phyloP scores from a whole-genome alignment of 1,140 invertebrate species.

The Drosophila eugracilis region DNA sequence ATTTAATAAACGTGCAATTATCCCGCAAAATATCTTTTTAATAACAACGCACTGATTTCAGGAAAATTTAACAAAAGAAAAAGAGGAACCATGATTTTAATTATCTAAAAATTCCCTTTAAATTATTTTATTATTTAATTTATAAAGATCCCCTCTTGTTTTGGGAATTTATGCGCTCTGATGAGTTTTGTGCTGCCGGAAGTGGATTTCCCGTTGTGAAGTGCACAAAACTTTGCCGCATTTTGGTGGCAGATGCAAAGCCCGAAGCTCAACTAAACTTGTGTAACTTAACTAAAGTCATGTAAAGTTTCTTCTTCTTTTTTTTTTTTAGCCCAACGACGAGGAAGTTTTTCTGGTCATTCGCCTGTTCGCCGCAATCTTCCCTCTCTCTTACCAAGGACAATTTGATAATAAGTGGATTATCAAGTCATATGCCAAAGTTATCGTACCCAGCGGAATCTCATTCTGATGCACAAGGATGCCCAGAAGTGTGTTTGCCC shows the following conservation, averaged over 20 bases:
- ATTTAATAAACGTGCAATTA: too few relatives aligned
- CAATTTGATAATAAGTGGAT: constrained; percentile 38
- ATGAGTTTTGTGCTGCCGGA: constrained; percentile 8
- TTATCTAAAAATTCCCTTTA: too few relatives aligned
- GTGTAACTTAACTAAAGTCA: background rate
- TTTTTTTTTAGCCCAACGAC: background rate
- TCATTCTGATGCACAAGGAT: constrained; percentile 15
- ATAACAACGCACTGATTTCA: too few relatives aligned
- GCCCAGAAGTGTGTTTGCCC: constrained; percentile 41
- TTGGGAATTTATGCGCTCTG: background rate
- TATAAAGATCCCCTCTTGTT: too few relatives aligned
- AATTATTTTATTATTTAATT: too few relatives aligned
- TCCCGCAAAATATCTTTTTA: too few relatives aligned
- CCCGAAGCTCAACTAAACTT: constrained; percentile 25
- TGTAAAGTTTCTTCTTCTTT: too few relatives aligned
- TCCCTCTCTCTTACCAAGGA: too few relatives aligned
- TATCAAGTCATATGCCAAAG: constrained; percentile 34
- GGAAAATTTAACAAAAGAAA: too few relatives aligned
- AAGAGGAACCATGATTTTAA: too few relatives aligned
- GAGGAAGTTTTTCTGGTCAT: constrained; percentile 15
- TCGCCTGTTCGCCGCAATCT: constrained; percentile 15
- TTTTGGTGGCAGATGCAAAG: constrained; percentile 28
- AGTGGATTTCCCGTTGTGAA: constrained; percentile 3
- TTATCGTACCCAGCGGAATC: constrained; percentile 26
- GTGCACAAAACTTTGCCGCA: constrained; percentile 23